A percentile compares a stretch with the other conserved stretches of the same genome.
These are phyloP conservation scores for Galendromus occidentalis DNA, from an alignment of 1,140 invertebrate species.

Conservation along the genomic window DNA sequence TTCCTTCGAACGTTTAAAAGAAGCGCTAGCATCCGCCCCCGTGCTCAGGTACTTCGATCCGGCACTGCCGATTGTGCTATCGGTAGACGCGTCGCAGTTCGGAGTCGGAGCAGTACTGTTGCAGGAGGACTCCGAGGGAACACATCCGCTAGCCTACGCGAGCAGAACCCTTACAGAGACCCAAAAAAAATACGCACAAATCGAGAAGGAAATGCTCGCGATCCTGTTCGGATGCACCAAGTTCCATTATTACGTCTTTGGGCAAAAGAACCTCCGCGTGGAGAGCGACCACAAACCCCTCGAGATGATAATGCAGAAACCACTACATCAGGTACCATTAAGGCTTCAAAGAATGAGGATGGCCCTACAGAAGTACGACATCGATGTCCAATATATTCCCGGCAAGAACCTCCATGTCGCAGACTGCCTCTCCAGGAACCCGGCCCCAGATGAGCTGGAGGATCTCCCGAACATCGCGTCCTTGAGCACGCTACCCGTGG, in stretches of 20 bases:
- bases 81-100: conserved; percentile 25
- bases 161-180: conserved; percentile 20
- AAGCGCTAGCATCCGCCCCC: not conserved
- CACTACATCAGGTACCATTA: conserved; percentile 24
- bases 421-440: conserved; percentile 22
- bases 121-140: conserved; percentile 22
- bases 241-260: conserved; percentile 29
- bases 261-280: conserved; percentile 19
- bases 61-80: conserved; percentile 21
- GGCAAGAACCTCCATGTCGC: conserved; percentile 28
- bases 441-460: conserved; percentile 13
- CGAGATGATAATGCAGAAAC: conserved; percentile 26
- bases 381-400: conserved; percentile 25
- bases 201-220: conserved; percentile 30
- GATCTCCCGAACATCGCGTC: not conserved
- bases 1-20: not conserved
- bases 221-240: conserved; percentile 24
- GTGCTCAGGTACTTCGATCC: conserved; percentile 24
- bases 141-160: conserved; percentile 28
- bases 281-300: conserved; percentile 26
- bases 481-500: not conserved
- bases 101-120: conserved; percentile 28
- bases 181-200: conserved; percentile 27
- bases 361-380: conserved; percentile 27
- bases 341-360: conserved; percentile 30